These are phyloP conservation scores for Martes martes DNA, from an alignment of 2,113 vertebrate species.

Conservation along the genomic window DNA sequence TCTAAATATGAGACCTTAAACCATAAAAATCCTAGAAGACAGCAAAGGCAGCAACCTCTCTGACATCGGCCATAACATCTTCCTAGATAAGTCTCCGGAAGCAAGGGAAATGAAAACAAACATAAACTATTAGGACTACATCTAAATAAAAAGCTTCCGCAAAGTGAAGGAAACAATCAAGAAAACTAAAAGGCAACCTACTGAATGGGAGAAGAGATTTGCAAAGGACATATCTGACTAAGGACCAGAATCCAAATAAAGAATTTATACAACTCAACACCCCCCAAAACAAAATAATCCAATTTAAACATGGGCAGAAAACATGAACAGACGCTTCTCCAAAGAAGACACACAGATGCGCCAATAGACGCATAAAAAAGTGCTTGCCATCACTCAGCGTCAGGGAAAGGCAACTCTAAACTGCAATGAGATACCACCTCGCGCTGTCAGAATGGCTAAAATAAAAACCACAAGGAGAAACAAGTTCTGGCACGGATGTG, in stretches of 20 bases:
- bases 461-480: neutral
- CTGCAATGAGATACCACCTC: neutral
- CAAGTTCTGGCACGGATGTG: neutral
- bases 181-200: neutral
- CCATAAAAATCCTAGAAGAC: neutral
- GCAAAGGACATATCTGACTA: neutral
- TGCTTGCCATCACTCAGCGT: neutral
- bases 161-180: neutral
- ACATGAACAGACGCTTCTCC: neutral
- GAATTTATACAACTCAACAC: neutral
- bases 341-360: neutral
- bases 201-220: neutral
- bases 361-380: neutral
- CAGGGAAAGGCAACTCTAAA: neutral
- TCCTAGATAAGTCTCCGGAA: neutral
- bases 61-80: neutral
- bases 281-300: neutral
- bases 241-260: neutral
- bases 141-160: neutral
- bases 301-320: neutral
- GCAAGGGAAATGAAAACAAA: neutral
- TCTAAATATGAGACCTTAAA: neutral
- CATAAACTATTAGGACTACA: neutral
- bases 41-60: neutral
- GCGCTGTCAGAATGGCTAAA: neutral